Base-by-base conservation (phyloP, 2,888 invertebrate species). In the Lepas anatifera region DNA sequence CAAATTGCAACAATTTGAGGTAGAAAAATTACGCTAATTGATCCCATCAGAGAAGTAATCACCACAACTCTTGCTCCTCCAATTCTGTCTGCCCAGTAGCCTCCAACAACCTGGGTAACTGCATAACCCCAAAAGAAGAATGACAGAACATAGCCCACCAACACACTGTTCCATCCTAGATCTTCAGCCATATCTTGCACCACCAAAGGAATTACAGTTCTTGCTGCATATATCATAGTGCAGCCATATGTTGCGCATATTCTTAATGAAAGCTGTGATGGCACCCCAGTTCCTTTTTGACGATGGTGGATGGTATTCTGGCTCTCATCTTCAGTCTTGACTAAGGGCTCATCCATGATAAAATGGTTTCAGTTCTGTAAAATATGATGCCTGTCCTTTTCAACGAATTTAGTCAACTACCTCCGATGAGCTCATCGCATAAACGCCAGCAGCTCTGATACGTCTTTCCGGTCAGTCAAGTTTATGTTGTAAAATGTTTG, bases 81-180 rank as follows among this genome's bases (percentile, higher is more conserved):
- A 8, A 50, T 1, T 7, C 48, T n/a, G 25, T 50, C 48, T 16
- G 48, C 48, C 48, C 8, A 16, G 25, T 25, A 16, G 48, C 48
- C 48, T 7, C 48, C 48, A n/a, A 50, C 10, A n/a, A 50, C 25
- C 48, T 50, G 50, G 8, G 50, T 50, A 10, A 50, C 1, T 7
- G 50, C 50, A 50, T 50, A 50, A n/a, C 50, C 50, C 50, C 50
- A 50, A 27, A 50, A 50, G 25, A 50, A 50, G 50, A 50, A 50
- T 25, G 50, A 50, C 25, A 50, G 25, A 8, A 25, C 25, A 25
- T 50, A 50, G 3, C 50, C 50, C n/a, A 50, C 50, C n/a, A 50
- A 27, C 7, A 50, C 25, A 25, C 50, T 50, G 25, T 27, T 50
- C 50, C 50, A 50, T 7, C 13, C 50, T 7, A 50, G 13, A 25